These are phyloP conservation scores for Drosophila mayaguana DNA, from an alignment of 2,888 invertebrate genomes.

Conservation along the genomic window DNA sequence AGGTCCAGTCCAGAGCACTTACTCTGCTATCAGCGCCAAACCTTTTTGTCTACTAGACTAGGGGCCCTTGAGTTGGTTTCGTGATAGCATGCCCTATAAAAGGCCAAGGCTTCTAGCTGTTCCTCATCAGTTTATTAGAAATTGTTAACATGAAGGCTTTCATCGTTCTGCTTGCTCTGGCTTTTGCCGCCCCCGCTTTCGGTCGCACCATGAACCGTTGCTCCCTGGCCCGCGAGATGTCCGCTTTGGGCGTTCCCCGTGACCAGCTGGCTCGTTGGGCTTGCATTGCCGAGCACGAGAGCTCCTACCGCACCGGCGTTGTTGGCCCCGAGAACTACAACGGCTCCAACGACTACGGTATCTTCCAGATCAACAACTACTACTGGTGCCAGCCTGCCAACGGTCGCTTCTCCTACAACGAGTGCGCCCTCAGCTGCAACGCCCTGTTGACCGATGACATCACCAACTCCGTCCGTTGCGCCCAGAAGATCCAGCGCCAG, in stretches of 20 bases:
- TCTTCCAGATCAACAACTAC: conserved; percentile 82
- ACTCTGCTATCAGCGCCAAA: neutral
- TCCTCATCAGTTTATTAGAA: conserved; percentile 54
- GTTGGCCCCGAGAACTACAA: conserved; percentile 85
- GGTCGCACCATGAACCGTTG: conserved; percentile 74
- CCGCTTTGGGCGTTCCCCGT: conserved; percentile 70
- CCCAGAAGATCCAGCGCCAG: conserved; percentile 60
- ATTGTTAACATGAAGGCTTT: conserved; percentile 48
- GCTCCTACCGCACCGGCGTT: conserved; percentile 83
- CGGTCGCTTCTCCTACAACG: conserved; percentile 76
- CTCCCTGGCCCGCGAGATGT: conserved; percentile 71
- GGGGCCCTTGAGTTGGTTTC: neutral
- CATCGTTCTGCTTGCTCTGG: conserved; percentile 43
- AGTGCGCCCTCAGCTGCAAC: conserved; percentile 67
- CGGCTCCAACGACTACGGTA: conserved; percentile 84
- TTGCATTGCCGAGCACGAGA: conserved; percentile 78
- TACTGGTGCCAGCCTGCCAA: conserved; percentile 79
- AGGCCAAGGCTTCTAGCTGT: conserved; percentile 5
- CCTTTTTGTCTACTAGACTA: neutral
- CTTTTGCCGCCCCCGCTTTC: conserved; percentile 39
- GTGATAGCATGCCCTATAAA: conserved; percentile 41
- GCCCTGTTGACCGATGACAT: conserved; percentile 73
- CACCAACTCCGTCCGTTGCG: conserved; percentile 65
- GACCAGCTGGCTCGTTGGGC: conserved; percentile 71
- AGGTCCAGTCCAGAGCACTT: conserved; percentile 4